Evolutionary conservation across 2,888 invertebrate species (phyloP).

Genomic region (Euzetes globulus): DNA sequence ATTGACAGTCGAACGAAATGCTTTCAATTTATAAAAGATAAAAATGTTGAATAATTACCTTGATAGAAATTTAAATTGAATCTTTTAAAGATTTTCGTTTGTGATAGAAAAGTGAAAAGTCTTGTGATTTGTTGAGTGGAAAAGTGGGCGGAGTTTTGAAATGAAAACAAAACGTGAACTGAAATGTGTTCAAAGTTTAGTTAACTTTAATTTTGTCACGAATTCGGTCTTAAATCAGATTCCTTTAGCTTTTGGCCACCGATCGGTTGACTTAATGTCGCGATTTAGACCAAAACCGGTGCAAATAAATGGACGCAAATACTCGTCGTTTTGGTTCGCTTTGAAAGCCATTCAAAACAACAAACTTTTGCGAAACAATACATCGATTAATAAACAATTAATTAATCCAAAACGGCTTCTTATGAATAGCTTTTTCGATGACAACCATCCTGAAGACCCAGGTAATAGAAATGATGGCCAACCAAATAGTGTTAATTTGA

Average conservation of each 20-base stretch:
- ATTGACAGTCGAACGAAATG: no score
- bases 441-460: neutral
- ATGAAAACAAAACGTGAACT: neutral
- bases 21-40: no score
- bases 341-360: neutral
- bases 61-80: no score
- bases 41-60: no score
- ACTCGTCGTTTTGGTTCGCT: conserved; percentile 1
- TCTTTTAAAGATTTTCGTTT: no score
- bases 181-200: neutral
- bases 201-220: neutral
- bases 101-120: no score
- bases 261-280: neutral
- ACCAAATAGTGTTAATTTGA: neutral
- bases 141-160: neutral
- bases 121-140: no score
- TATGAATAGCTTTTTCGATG: neutral
- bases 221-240: neutral
- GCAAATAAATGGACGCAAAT: neutral
- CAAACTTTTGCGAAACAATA: neutral
- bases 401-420: neutral
- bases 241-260: no score
- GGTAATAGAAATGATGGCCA: no score
- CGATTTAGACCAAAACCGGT: neutral
- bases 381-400: neutral